phyloP scores from a whole-genome alignment of 2,888 invertebrate species.

The Xanthostigma xanthostigma region DNA sequence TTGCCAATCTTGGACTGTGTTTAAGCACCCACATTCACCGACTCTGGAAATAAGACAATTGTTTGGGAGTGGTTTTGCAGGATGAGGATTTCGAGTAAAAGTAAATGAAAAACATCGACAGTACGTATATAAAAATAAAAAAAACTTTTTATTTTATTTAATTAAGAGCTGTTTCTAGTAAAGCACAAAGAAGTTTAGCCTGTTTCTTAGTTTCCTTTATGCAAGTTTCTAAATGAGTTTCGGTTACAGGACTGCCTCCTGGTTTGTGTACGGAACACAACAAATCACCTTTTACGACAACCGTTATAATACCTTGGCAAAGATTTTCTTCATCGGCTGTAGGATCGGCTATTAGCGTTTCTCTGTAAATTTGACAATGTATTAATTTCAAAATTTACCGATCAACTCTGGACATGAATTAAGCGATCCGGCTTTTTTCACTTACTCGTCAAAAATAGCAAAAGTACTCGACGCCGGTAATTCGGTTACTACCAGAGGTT shows the following conservation, averaged over 20 bases:
- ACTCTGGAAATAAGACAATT: too few species aligned
- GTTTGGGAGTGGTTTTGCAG: too few species aligned
- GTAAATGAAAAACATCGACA: too few species aligned
- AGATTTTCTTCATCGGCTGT: conserved; percentile 69
- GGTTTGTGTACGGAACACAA: conserved; percentile 58
- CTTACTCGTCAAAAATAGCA: conserved; percentile 57
- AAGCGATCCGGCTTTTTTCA: conserved; percentile 23
- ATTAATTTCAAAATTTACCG: background rate
- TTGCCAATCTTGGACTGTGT: too few species aligned
- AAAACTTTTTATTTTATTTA: too few species aligned
- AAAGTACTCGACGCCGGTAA: conserved; percentile 59
- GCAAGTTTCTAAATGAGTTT: conserved; percentile 40
- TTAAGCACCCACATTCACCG: too few species aligned
- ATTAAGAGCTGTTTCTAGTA: conserved; percentile 25
- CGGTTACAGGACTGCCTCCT: conserved; percentile 49
- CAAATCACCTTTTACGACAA: conserved; percentile 47
- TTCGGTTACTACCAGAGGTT: conserved; percentile 37
- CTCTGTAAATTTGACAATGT: conserved; percentile 31
- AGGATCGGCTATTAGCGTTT: conserved; percentile 58
- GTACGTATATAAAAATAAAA: too few species aligned
- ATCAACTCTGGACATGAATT: conserved; percentile 7
- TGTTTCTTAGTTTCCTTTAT: conserved; percentile 43
- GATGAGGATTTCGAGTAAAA: too few species aligned
- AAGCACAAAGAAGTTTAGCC: conserved; percentile 32
- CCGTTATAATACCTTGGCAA: conserved; percentile 49